Conservation (phyloP, 2,888 invertebrate species). For the Germaria angustata region DNA sequence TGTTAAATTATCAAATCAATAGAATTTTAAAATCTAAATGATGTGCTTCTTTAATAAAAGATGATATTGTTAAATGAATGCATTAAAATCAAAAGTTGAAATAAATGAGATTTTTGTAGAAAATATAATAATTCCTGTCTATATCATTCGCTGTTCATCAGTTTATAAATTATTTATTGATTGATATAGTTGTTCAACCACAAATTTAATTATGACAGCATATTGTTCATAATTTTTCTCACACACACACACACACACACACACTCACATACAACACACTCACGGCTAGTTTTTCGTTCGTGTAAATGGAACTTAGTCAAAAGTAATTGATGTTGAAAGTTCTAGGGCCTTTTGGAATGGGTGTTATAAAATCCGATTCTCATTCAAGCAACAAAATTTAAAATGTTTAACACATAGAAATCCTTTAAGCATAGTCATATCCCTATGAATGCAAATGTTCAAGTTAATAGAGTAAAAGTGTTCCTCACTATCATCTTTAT, state of each 20-base stretch:
- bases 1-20: background rate
- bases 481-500: too few relatives aligned
- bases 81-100: background rate
- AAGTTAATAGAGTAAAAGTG: too few relatives aligned
- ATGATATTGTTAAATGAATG: background rate
- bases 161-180: slow-evolving; percentile 52
- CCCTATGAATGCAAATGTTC: too few relatives aligned
- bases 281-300: background rate
- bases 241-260: background rate
- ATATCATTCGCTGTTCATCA: slow-evolving; percentile 18
- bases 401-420: too few relatives aligned
- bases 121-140: slow-evolving; percentile 6
- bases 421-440: too few relatives aligned
- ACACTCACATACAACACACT: too few relatives aligned
- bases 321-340: too few relatives aligned
- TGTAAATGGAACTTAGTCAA: too few relatives aligned
- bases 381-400: too few relatives aligned
- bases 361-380: too few relatives aligned
- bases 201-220: slow-evolving; percentile 64
- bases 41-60: background rate
- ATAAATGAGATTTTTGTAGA: background rate
- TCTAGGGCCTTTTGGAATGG: too few relatives aligned
- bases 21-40: slow-evolving; percentile 8
- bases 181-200: slow-evolving; percentile 40
- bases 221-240: slow-evolving; percentile 45